Conservation (phyloP, 2,797 vertebrate species). For the Myotis planiceps region DNA sequence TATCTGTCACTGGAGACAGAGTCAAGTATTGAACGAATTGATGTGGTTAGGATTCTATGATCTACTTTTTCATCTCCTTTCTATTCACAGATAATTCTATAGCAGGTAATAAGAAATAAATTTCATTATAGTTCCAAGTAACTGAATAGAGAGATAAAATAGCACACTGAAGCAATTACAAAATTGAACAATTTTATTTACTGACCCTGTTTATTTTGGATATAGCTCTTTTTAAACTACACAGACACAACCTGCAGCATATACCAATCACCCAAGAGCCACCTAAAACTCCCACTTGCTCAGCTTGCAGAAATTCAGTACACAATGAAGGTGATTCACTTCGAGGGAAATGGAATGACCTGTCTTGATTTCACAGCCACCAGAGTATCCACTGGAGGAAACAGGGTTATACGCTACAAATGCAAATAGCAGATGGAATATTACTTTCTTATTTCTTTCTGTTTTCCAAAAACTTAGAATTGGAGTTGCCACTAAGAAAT, state of each 20-base stretch:
- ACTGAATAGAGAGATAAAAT: background rate
- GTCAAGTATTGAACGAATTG: background rate
- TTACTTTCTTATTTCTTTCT: conserved; percentile 40
- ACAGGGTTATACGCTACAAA: background rate
- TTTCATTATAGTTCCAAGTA: conserved; percentile 57
- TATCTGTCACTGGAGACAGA: background rate
- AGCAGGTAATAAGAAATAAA: conserved; percentile 57
- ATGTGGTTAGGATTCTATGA: background rate
- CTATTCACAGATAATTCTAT: conserved; percentile 33
- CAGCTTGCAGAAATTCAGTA: background rate
- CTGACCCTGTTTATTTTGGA: background rate
- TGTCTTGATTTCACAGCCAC: conserved; percentile 26
- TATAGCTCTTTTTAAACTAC: background rate
- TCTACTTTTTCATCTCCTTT: background rate
- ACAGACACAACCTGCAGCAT: background rate
- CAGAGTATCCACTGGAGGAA: background rate
- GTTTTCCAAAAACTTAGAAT: conserved; percentile 37
- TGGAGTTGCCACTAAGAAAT: background rate
- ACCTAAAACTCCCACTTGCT: background rate
- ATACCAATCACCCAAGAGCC: background rate
- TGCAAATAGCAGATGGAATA: conserved; percentile 42
- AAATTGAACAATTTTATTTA: conserved; percentile 53
- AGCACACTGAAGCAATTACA: conserved; percentile 35
- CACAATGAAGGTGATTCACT: background rate
- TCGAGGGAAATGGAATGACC: conserved; percentile 8